These are phyloP conservation scores for Lepilemur septentrionalis DNA, from an alignment of 2,797 vertebrate genomes.

Conservation along the genomic window DNA sequence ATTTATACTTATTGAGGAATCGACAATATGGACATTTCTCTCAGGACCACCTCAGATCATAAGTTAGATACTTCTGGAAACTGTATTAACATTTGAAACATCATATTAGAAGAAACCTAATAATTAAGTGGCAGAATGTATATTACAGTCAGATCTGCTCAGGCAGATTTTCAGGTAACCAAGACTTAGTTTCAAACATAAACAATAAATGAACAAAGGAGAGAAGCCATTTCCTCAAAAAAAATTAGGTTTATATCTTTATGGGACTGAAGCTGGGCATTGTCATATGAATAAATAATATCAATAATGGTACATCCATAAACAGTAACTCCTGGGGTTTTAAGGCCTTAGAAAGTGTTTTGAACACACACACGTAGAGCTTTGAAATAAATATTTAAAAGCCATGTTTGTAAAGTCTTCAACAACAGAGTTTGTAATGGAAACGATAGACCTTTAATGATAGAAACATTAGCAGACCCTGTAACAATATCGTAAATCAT, in stretches of 20 bases:
- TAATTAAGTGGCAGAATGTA: not conserved
- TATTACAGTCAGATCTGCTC: not conserved
- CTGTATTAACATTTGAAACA: not conserved
- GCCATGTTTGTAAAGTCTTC: not conserved
- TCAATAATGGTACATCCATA: not conserved
- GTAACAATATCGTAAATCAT: constrained; percentile 45
- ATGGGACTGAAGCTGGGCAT: not conserved
- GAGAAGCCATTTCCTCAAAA: not conserved
- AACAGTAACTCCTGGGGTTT: not conserved
- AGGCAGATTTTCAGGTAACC: not conserved
- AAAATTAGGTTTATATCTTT: not conserved
- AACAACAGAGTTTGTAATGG: not conserved
- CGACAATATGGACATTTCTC: not conserved
- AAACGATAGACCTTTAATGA: constrained; percentile 40
- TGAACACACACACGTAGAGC: not conserved
- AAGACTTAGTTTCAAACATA: not conserved
- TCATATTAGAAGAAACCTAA: not conserved
- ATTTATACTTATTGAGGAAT: not conserved
- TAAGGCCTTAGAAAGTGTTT: not conserved
- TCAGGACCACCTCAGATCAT: not conserved
- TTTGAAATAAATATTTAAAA: constrained; percentile 46
- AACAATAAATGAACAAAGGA: not conserved
- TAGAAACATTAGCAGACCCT: not conserved
- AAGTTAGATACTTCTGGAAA: not conserved
- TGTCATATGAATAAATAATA: not conserved